These are phyloP conservation scores for Nansenia antarctica DNA, from an alignment of 2,113 vertebrate species.

Conservation along the genomic window DNA sequence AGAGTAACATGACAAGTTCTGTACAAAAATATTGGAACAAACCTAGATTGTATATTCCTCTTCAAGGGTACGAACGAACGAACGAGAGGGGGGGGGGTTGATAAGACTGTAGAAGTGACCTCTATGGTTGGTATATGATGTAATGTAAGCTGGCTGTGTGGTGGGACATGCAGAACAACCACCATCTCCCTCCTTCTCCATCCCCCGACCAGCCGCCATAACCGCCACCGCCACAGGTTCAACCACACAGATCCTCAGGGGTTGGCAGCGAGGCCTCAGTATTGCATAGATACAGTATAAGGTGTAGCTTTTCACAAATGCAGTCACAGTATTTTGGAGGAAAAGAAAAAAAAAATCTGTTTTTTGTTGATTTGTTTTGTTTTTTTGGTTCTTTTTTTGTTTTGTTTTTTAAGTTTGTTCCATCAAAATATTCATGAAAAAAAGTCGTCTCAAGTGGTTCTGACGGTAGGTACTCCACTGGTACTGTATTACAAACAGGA, in stretches of 20 bases:
- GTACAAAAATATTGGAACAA: constrained; percentile 56
- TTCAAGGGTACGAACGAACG: constrained; percentile 24
- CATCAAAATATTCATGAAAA: constrained; percentile 48
- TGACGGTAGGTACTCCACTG: constrained; percentile 60
- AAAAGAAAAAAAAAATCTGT: too few relatives aligned
- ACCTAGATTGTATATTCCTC: constrained; percentile 39
- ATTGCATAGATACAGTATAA: constrained; percentile 80
- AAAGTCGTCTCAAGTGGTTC: constrained; percentile 62
- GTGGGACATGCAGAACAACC: constrained; percentile 12
- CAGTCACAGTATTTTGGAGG: constrained; percentile 78
- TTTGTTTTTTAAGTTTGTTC: constrained; percentile 41
- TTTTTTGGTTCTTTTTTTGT: too few relatives aligned
- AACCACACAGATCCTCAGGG: constrained; percentile 21
- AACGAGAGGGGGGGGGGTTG: background rate
- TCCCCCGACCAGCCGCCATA: background rate
- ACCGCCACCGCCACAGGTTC: constrained; percentile 26
- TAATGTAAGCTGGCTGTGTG: constrained; percentile 19
- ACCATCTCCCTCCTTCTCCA: constrained; percentile 2
- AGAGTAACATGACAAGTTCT: constrained; percentile 17
- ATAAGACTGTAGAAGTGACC: constrained; percentile 16
- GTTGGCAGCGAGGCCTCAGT: constrained; percentile 40
- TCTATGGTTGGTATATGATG: constrained; percentile 31
- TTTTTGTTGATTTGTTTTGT: too few relatives aligned
- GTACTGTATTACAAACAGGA: constrained; percentile 68
- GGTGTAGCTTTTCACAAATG: constrained; percentile 63